Base-by-base conservation (phyloP, 2,113 vertebrate genomes). In the Silurus asotus region DNA sequence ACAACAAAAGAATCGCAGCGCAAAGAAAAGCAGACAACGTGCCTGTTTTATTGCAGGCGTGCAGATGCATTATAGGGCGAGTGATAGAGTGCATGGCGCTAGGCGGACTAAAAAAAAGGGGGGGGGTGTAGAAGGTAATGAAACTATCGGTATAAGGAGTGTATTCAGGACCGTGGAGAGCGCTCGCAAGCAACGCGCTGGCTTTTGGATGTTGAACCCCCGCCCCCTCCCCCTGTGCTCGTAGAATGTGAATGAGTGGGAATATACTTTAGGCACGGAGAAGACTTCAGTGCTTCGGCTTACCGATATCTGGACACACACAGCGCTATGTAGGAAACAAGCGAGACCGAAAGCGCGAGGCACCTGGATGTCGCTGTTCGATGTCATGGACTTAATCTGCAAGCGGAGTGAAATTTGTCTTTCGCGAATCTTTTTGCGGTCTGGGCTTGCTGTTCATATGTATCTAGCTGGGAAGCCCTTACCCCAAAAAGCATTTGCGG, bases 401-500 rank as follows among this genome's bases (percentile, higher is more conserved):
- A 90, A 90, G 90, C 91, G 93, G 93, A 93, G 94, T 95, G 93
- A 91, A 91, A 88, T 88, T 82, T 96, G 96, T 94, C 95, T 95
- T 95, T 96, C 94, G 93, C 95, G 96, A 97, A 97, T 97, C 96
- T 97, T 96, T 97, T 97, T 97, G 96, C 96, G 96, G 96, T 97
- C 96, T 97, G 96, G 96, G 96, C 96, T 97, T 97, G 96, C 96
- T 97, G 96, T 97, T 95, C 94, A 95, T 97, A 95, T 96, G 94
- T 97, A 95, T 95, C 95, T 96, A 97, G 95, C 96, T 97, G 96
- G 97, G 96, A 98, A 98, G 97, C 97, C 97, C 97, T 98, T 99
- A 98, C 97, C 97, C 97, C 97, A 99, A 99, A 98, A 99, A 99
- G 97, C 97, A 99, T 99, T 98, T 93, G 97, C 96, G 97, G 96